These are phyloP conservation scores for Syrphus vitripennis DNA, from an alignment of 2,888 invertebrate genomes.

Conservation along the genomic window DNA sequence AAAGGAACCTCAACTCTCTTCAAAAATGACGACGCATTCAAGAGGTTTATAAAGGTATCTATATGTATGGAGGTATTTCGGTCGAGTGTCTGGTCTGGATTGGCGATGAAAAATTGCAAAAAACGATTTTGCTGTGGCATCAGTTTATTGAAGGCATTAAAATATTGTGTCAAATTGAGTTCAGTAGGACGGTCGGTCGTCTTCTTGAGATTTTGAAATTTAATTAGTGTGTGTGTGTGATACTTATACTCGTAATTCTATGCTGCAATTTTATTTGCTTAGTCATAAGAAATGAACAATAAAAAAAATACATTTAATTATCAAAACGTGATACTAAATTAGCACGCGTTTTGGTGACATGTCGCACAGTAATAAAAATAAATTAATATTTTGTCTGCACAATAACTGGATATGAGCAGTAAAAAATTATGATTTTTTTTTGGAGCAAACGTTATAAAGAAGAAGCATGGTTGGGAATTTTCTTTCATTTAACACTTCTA, in stretches of 20 bases:
- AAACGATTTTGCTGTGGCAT: constrained; percentile 20
- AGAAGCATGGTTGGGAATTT: background rate
- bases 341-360: constrained; percentile 46
- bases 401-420: background rate
- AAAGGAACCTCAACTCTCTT: background rate
- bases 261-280: constrained; percentile 33
- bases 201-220: constrained; percentile 46
- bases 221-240: constrained; percentile 22
- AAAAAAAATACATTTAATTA: constrained; percentile 21
- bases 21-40: constrained; percentile 18
- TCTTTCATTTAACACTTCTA: background rate
- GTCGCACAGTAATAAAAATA: constrained; percentile 1
- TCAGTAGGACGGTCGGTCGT: constrained; percentile 39
- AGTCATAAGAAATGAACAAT: constrained; percentile 29
- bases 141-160: background rate
- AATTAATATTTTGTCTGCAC: background rate
- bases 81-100: background rate
- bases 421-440: background rate
- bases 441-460: background rate
- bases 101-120: background rate
- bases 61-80: background rate
- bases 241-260: background rate
- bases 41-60: background rate
- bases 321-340: constrained; percentile 37
- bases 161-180: constrained; percentile 32